Conservation (phyloP, 2,797 vertebrate species). For the Hapalemur alaotrensis region DNA sequence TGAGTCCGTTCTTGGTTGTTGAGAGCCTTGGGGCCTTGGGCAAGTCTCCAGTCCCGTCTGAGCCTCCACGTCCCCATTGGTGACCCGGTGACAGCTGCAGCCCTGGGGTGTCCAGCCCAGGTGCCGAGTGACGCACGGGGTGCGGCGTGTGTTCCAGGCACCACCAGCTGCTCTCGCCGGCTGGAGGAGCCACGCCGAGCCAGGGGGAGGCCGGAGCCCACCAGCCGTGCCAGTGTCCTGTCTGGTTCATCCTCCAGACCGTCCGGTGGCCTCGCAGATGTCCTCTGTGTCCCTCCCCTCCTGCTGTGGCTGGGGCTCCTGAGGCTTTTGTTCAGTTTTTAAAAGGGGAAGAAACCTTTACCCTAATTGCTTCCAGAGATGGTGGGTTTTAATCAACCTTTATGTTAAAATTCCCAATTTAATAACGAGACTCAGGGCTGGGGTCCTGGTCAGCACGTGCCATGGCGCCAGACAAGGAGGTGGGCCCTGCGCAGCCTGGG, state of each 20-base stretch:
- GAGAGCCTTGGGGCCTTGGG: no score
- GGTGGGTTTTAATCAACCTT: background rate
- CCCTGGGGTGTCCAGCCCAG: background rate
- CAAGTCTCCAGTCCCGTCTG: background rate
- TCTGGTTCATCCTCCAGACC: background rate
- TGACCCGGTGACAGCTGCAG: no score
- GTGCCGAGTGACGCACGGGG: background rate
- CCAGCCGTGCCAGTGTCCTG: background rate
- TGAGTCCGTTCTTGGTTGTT: background rate
- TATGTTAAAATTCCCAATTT: background rate
- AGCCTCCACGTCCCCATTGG: background rate
- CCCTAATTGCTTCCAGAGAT: background rate
- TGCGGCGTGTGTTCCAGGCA: fast-evolving
- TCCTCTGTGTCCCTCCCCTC: background rate
- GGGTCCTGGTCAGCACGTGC: fast-evolving
- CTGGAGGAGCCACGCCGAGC: background rate
- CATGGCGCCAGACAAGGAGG: fast-evolving
- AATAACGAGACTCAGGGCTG: background rate
- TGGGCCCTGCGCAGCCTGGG: background rate
- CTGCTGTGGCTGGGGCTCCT: background rate
- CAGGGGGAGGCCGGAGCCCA: background rate
- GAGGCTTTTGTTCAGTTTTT: background rate
- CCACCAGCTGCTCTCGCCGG: fast-evolving
- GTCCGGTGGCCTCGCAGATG: fast-evolving
- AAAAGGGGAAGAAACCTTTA: background rate